phyloP scores from a whole-genome alignment of 2,888 invertebrate genomes.

The Globia sparganii region DNA sequence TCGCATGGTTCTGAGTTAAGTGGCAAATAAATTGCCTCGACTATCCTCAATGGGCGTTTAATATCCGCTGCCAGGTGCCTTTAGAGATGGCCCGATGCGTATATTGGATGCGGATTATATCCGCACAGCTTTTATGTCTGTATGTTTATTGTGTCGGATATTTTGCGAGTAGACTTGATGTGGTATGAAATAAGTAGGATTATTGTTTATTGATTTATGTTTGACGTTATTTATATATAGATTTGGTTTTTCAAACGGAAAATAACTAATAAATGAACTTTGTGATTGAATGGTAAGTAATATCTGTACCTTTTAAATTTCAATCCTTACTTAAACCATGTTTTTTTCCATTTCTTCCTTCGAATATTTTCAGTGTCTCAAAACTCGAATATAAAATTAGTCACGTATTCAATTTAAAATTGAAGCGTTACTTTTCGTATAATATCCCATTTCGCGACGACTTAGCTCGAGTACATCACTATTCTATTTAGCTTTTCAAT shows the following conservation, averaged over 20 bases:
- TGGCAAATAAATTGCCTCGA: constrained; percentile 68
- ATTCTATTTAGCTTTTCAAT: constrained; percentile 52
- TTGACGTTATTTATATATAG: neutral
- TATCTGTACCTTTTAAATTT: neutral
- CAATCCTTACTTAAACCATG: neutral
- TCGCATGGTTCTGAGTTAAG: constrained; percentile 64
- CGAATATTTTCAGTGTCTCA: neutral
- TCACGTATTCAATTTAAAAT: constrained; percentile 52
- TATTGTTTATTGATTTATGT: neutral
- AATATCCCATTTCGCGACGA: constrained; percentile 5
- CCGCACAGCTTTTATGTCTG: constrained; percentile 46
- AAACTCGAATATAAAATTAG: constrained; percentile 31
- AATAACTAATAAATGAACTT: neutral
- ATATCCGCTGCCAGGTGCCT: constrained; percentile 68
- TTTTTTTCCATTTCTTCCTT: neutral
- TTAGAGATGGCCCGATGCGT: constrained; percentile 60
- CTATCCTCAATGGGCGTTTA: constrained; percentile 65
- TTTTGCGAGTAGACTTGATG: constrained; percentile 18
- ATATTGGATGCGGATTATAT: constrained; percentile 59
- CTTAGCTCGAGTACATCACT: constrained; percentile 41
- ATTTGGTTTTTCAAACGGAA: neutral
- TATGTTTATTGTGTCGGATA: constrained; percentile 37
- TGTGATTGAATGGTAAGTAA: neutral
- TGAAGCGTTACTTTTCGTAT: constrained; percentile 25
- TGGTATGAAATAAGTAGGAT: neutral